Base-by-base conservation (phyloP, 2,888 invertebrate genomes). In the Orchestes rusci region DNA sequence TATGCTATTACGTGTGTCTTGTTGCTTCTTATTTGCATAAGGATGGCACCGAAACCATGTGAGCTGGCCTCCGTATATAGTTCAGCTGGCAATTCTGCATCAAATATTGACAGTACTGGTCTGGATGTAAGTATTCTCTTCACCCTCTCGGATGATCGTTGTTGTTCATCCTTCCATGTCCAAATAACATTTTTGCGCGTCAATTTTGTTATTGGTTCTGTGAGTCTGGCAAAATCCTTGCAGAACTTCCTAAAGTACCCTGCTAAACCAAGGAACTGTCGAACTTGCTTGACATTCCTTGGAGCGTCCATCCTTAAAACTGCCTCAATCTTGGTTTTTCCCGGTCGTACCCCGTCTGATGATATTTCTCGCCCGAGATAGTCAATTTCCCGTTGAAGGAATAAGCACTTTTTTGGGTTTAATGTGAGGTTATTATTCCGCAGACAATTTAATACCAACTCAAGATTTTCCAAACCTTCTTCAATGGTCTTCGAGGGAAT, bases 11-110 rank as follows among this genome's bases (percentile, higher is more conserved):
- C 13, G 10, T 17, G 28, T 4, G n/a, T n/a, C 10, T n/a, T 12
- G 4, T 16, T 29, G n/a, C 16, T 29, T 29, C 8, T 13, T 15
- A 17, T 28, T 10, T 38, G 28, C 16, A 23, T 29, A 23, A 38
- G n/a, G 13, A 38, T 38, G 12, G 28, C 38, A n/a, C 38, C 28
- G 16, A 15, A 29, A 15, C 38, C 38, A 4, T 15, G 4, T 7
- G 15, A 16, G 16, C 38, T 38, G 5, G 27, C 38, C 27, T 38
- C 38, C 3, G 38, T 38, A 29, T 38, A 29, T 7, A 38, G 16
- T 29, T 38, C 18, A 4, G 12, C 20, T 5, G 16, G 18, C 15
- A 36, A 20, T 8, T 4, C 4, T 4, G 36, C n/a, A 36, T 36
- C 23, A 15, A 18, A 36, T 5, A 36, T 36, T 20, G 36, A 10